A percentile compares a stretch with the other conserved stretches of the same genome.
These are phyloP conservation scores for Hirtodrosophila trivittata DNA, from an alignment of 2,888 invertebrate genomes.

Conservation along the genomic window DNA sequence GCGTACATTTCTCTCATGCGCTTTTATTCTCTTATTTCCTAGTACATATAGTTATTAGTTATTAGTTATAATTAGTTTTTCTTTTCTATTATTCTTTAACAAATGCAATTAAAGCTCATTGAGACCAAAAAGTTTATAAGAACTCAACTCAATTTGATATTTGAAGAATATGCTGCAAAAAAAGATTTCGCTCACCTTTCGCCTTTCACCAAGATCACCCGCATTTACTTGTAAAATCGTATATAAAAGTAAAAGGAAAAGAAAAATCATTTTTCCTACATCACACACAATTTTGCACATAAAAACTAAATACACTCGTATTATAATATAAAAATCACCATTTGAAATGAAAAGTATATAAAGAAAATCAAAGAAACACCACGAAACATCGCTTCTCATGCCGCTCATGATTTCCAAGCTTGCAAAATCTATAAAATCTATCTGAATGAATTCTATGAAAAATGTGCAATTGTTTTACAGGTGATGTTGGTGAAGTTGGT, in stretches of 20 bases:
- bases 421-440: conserved; percentile 43
- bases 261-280: conserved; percentile 32
- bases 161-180: conserved; percentile 24
- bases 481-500: conserved; percentile 66
- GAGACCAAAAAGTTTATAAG: conserved; percentile 41
- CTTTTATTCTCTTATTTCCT: conserved; percentile 30
- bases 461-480: conserved; percentile 76
- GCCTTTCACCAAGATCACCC: conserved; percentile 51
- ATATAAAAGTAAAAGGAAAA: too few species aligned
- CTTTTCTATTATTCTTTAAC: conserved; percentile 42
- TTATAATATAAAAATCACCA: conserved; percentile 8
- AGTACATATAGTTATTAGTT: conserved; percentile 11
- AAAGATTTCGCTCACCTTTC: conserved; percentile 39
- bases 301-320: conserved; percentile 2
- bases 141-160: conserved; percentile 17
- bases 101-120: conserved; percentile 78
- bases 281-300: conserved; percentile 52
- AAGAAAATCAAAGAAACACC: too few species aligned
- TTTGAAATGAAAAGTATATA: conserved; percentile 4
- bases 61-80: conserved; percentile 9
- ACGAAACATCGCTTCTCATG: conserved; percentile 59
- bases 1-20: conserved; percentile 47
- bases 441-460: conserved; percentile 41
- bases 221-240: conserved; percentile 38
- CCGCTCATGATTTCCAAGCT: conserved; percentile 66